phyloP scores from a whole-genome alignment of 2,888 invertebrate species.

The Nemotelus nigrinus region DNA sequence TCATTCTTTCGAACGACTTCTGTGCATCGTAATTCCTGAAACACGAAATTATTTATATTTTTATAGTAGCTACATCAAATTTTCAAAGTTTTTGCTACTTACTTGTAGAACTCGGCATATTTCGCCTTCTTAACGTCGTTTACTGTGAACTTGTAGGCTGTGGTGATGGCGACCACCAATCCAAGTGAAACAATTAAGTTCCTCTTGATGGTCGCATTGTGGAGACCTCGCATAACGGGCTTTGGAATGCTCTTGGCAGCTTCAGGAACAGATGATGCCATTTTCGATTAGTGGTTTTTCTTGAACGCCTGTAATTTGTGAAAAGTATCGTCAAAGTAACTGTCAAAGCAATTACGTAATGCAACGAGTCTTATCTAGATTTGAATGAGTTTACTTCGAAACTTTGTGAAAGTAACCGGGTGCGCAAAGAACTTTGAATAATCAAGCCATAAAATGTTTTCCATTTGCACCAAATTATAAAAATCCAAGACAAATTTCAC shows the following conservation, averaged over 20 bases:
- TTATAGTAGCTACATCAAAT: too few relatives aligned
- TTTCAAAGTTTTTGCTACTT: constrained; percentile 56
- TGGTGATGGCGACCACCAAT: constrained; percentile 63
- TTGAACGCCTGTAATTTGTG: not conserved
- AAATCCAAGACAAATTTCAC: constrained; percentile 6
- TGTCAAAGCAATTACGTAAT: constrained; percentile 29
- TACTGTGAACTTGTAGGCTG: constrained; percentile 66
- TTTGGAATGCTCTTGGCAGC: constrained; percentile 63
- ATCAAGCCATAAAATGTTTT: not conserved
- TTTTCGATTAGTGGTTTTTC: not conserved
- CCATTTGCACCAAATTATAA: not conserved
- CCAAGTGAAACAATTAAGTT: constrained; percentile 67
- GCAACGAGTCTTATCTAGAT: not conserved
- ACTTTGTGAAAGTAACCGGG: not conserved
- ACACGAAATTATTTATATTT: constrained; percentile 17
- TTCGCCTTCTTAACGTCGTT: constrained; percentile 68
- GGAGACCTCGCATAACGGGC: constrained; percentile 78
- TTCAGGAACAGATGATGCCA: constrained; percentile 56
- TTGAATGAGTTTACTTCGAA: not conserved
- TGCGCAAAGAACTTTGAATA: not conserved
- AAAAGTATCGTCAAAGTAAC: not conserved
- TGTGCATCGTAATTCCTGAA: constrained; percentile 62
- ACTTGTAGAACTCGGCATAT: constrained; percentile 84
- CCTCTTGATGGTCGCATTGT: constrained; percentile 71
- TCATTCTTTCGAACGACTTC: constrained; percentile 64